Conservation (phyloP, 2,797 vertebrate genomes). For the Sebastes ruberrimus region DNA sequence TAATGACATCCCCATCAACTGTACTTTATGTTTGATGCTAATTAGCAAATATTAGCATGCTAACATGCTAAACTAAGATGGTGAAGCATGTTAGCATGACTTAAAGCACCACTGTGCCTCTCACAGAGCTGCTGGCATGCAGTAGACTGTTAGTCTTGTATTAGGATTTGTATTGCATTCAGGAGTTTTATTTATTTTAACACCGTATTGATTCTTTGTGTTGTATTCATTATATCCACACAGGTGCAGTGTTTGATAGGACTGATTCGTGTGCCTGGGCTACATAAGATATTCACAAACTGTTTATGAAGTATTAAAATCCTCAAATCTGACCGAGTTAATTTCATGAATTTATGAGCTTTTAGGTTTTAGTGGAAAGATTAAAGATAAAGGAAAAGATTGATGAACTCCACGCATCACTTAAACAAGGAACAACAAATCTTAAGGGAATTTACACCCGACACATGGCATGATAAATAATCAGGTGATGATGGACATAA, state of each 20-base stretch:
- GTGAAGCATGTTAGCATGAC: neutral
- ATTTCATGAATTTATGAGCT: neutral
- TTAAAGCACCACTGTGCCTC: neutral
- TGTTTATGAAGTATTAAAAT: neutral
- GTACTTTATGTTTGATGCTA: neutral
- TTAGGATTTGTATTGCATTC: neutral
- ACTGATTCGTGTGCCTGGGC: neutral
- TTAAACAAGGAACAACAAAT: neutral
- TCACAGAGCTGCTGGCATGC: neutral
- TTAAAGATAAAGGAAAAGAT: neutral
- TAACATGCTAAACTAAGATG: neutral
- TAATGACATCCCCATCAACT: neutral
- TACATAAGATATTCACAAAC: neutral
- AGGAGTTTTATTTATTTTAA: neutral
- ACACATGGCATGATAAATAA: neutral
- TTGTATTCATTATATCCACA: neutral
- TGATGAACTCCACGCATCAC: neutral
- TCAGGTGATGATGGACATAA: slow-evolving; percentile 13
- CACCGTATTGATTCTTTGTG: neutral
- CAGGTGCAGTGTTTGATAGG: neutral
- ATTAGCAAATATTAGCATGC: neutral
- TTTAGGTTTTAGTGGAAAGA: neutral
- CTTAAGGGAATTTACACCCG: neutral
- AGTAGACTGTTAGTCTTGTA: neutral
- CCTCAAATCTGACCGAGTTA: neutral